Evolutionary conservation across 2,797 vertebrate genomes (phyloP), one percentile per base, ranked within the genome.

Genomic region (Clarias pachynema): DNA sequence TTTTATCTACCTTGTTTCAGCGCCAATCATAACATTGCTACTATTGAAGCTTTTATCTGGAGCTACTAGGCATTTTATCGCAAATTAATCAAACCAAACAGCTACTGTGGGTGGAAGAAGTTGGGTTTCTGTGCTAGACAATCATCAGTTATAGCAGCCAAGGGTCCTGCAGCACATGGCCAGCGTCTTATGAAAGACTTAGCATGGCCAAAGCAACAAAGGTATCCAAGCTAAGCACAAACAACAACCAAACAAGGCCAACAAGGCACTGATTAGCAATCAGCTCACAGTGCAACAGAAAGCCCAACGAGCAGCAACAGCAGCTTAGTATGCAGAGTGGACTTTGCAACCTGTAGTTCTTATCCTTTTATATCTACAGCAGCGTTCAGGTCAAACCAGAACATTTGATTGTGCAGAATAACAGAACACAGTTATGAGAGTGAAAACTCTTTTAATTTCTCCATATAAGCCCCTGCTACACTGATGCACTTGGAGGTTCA

Each of bases 241-340:
- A 88, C 85, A 89, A 89, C 89, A 88, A 87, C 87, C 84, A 84
- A 87, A 88, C 79, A 81, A 81, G 65, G 59, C 49, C 40, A 81
- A 82, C 86, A 85, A 84, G 77, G 81, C 26, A 66, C 87, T 89
- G 87, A 91, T 92, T 90, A 91, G 87, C 88, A 91, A 90, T 90
- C 91, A 89, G 79, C 87, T 90, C 89, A 90, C 88, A 89, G 87
- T 12, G 56, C 77, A 87, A 82, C 86, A 80, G 57, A 70, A 82
- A 68, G 34, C 62, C 60, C 34, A 53, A 83, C 82, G 81, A 79
- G 83, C 83, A 85, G 88, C 80, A 77, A 78, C 77, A 89, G 87
- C 84, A 86, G 53, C n/a, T 85, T 81, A 69, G 79, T 82, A 79
- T 86, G 83, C 53, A 34, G 62, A 59, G 31, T 86, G 88, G 84